phyloP scores from a whole-genome alignment of 2,797 vertebrate genomes.

The Sternotherus odoratus region DNA sequence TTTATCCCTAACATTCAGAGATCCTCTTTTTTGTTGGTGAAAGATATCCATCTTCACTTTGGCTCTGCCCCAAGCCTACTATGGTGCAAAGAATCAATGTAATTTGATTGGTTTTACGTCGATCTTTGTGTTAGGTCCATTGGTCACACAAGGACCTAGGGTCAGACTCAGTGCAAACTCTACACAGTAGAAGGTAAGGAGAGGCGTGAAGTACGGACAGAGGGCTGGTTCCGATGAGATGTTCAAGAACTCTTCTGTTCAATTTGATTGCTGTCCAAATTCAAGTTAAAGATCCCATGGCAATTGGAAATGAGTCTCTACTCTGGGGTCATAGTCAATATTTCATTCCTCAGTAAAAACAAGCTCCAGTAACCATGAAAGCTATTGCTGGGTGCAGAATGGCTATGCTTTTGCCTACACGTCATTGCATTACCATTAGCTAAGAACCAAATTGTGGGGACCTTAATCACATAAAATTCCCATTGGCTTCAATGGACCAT shows the following conservation, averaged over 20 bases:
- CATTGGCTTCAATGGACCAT: accelerated
- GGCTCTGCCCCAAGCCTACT: neutral
- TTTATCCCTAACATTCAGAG: neutral
- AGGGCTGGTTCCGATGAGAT: neutral
- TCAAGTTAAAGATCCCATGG: neutral
- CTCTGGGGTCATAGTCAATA: neutral
- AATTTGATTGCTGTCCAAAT: neutral
- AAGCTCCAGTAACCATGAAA: neutral
- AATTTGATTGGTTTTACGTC: neutral
- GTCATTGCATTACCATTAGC: neutral
- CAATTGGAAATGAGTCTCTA: neutral
- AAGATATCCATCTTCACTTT: neutral
- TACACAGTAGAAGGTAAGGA: neutral
- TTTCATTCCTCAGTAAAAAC: accelerated
- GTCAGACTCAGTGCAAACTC: neutral
- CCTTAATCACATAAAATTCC: conserved; percentile 1
- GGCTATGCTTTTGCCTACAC: neutral
- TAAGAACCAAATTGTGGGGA: neutral
- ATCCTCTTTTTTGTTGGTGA: neutral
- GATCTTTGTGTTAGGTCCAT: neutral
- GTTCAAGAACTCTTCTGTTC: conserved; percentile 5
- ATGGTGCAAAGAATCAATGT: neutral
- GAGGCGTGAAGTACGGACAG: neutral
- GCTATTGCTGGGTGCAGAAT: neutral
- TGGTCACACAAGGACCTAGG: neutral